phyloP scores from a whole-genome alignment of 1,140 invertebrate species.

The Oryctes rhinoceros region DNA sequence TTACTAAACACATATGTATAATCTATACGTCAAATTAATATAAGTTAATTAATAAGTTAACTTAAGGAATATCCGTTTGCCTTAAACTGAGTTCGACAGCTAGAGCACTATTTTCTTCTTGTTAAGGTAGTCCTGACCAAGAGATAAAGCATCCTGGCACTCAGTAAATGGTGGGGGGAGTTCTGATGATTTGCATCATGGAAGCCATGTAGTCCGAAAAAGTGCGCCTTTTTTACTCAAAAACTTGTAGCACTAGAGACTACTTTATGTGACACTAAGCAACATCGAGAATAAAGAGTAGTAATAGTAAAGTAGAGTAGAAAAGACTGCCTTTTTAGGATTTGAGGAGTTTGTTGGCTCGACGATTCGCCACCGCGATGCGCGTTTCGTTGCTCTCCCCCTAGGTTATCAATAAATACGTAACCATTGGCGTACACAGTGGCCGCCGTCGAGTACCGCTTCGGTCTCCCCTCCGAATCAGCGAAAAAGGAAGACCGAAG shows the following conservation, averaged over 20 bases:
- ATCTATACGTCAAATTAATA: too few relatives aligned
- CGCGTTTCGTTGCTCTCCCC: slow-evolving; percentile 83
- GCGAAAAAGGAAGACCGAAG: not conserved
- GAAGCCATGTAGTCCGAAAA: slow-evolving; percentile 9
- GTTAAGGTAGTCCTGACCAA: slow-evolving; percentile 37
- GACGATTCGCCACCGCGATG: slow-evolving; percentile 82
- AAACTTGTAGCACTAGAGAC: slow-evolving; percentile 42
- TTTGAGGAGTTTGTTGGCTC: slow-evolving; percentile 81
- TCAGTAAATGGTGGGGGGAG: slow-evolving; percentile 34
- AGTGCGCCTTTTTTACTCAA: slow-evolving; percentile 27
- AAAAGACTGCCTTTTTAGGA: slow-evolving; percentile 63
- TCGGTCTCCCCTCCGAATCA: not conserved
- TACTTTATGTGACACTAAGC: slow-evolving; percentile 51
- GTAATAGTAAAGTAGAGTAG: slow-evolving; percentile 49
- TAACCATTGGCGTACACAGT: slow-evolving; percentile 40
- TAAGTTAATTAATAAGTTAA: too few relatives aligned
- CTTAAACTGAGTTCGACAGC: not conserved
- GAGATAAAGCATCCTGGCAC: slow-evolving; percentile 27
- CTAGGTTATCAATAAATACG: slow-evolving; percentile 63
- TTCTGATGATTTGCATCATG: slow-evolving; percentile 11
- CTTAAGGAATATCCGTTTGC: too few relatives aligned
- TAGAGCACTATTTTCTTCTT: slow-evolving; percentile 40
- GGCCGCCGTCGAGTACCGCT: slow-evolving; percentile 3
- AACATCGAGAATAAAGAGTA: slow-evolving; percentile 57
- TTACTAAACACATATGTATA: not conserved